These are phyloP conservation scores for Sinodicranocentrus sp. DNA, from an alignment of 2,888 invertebrate species.

Conservation along the genomic window DNA sequence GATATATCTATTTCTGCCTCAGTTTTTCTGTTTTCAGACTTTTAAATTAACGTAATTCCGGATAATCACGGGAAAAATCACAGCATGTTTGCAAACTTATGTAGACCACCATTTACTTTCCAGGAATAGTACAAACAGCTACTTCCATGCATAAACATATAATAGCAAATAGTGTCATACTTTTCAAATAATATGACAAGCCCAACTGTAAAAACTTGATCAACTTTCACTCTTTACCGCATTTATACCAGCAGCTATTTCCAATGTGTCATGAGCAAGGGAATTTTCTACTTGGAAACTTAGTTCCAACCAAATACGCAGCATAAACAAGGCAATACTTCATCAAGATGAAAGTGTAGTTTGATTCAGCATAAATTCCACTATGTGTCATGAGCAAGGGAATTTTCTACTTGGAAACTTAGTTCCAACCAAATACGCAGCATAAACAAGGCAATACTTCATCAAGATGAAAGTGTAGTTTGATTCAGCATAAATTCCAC, in stretches of 20 bases:
- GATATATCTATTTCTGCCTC: background rate
- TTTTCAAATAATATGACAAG: too few relatives aligned
- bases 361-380: background rate
- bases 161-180: too few relatives aligned
- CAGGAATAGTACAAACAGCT: too few relatives aligned
- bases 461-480: background rate
- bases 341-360: background rate
- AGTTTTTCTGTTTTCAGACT: background rate
- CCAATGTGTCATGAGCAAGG: background rate
- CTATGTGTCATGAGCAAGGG: background rate
- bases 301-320: background rate
- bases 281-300: background rate
- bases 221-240: too few relatives aligned
- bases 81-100: too few relatives aligned
- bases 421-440: background rate
- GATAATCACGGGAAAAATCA: background rate
- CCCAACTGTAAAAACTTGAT: too few relatives aligned
- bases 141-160: too few relatives aligned
- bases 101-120: too few relatives aligned
- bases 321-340: background rate
- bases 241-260: too few relatives aligned
- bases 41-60: background rate
- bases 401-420: background rate
- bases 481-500: background rate
- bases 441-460: background rate